Evolutionary conservation across 2,888 invertebrate species (phyloP), one percentile per base, ranked within the genome.

Genomic region (Scaptomyza cyrtandrae): DNA sequence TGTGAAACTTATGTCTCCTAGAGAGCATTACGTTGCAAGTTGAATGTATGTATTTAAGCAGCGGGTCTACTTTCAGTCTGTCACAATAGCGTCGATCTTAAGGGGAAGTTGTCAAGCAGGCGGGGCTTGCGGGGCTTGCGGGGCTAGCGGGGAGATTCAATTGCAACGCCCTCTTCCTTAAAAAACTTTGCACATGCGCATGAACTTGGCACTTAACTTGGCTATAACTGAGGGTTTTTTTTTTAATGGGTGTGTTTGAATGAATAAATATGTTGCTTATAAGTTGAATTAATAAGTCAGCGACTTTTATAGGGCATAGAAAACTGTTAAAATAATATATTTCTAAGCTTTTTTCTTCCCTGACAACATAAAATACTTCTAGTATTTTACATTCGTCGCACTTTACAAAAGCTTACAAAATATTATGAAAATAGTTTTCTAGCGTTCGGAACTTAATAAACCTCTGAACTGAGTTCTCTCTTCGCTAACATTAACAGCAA

Each of bases 191-290:
- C 77, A 63, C 76, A 65, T 63, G 77, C 79, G 76, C 71, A 59
- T 85, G 85, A 81, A 85, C 85, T 81, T 81, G 82, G 53, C 24
- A 24, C 24, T 76, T 71, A 39, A 58, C 45, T 68, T 61, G 53
- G 48, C 67, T 45, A 35, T 50, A 58, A 64, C 41, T 58, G 59
- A 10, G 49, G 41, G 35, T 13, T 0, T 59, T 58, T 54, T 35
- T 7, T 24, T 37, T 29, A 31, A 9, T 16, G 16, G 3, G 16
- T 31, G 7, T 9, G 16, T 3, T 13, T 19, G 13, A 11, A 13
- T 3, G 31, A 14, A 33, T 33, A 13, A 14, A 33, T 33, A 13
- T 11, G 2, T 31, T 46, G 29, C 11, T 29, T 3, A 14, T n/a
- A 46, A 4, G 1, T 46, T 31, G n/a, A 14, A 31, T 48, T 2